Evolutionary conservation across 2,113 vertebrate species (phyloP), one percentile per base, ranked within the genome.

Genomic region (Ctenomys sociabilis): DNA sequence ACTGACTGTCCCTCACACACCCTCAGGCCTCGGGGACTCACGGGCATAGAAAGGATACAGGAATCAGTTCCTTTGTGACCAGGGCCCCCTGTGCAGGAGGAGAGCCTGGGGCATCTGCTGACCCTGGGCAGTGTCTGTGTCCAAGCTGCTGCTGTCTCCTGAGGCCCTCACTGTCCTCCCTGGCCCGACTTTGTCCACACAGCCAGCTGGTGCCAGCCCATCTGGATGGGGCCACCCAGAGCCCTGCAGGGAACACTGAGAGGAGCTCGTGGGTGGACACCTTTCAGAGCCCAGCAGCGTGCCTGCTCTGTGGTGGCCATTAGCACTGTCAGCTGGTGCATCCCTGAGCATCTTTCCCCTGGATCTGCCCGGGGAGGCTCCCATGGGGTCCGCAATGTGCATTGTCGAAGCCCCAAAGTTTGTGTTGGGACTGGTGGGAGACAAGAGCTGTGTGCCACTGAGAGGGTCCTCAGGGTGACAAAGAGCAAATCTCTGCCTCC

Each of bases 1-100:
- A 22, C 14, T 0, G 9, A 5, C 21, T 88, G 43, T n/a, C 49
- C 66, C 14, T 57, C n/a, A 0, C 0, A 7, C 21, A 17, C 45
- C 3, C n/a, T 21, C n/a, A n/a, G 12, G 32, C 14, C 37, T 52
- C 5, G 37, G 30, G 24, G 16, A 68, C 30, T 94, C 57, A n/a
- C n/a, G n/a, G n/a, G n/a, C n/a, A n/a, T n/a, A n/a, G n/a, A n/a
- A n/a, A n/a, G n/a, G n/a, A n/a, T n/a, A n/a, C n/a, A n/a, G n/a
- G n/a, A n/a, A n/a, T n/a, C 43, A 17, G 54, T 87, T n/a, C 59
- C 11, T 5, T 11, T 66, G 28, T 3, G 1, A 24, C 1, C 6
- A n/a, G 43, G 19, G 30, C 16, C 3, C 35, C 26, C 26, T 75
- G 43, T 40, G n/a, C 61, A 43, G 30, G 72, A 30, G 4, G 10